Percentiles rank a stretch among this genome's conserved stretches.
Evolutionary conservation across 2,888 invertebrate species (phyloP).

Genomic region (Heteromyza rotundicornis): DNA sequence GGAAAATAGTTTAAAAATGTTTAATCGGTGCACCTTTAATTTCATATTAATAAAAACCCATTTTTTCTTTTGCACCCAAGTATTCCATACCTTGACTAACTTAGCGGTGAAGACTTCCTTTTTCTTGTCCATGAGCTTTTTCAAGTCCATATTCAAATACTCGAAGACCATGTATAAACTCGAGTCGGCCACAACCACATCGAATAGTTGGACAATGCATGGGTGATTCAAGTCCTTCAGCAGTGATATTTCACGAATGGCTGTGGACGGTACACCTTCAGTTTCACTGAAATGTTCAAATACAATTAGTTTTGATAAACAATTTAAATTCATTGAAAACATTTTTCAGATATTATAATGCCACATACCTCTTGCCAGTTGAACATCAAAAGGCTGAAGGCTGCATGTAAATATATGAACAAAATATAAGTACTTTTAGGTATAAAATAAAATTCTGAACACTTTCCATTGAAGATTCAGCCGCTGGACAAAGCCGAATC

Average conservation of each 20-base stretch:
- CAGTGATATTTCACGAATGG: constrained; percentile 93
- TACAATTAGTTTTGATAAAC: background rate
- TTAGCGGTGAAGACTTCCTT: constrained; percentile 69
- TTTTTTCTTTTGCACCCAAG: too few species aligned
- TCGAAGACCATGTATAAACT: constrained; percentile 94
- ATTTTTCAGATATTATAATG: background rate
- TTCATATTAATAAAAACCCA: too few species aligned
- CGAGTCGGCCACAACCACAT: constrained; percentile 84
- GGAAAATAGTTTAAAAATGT: constrained; percentile 17
- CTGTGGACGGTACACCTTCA: constrained; percentile 97
- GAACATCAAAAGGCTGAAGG: too few species aligned
- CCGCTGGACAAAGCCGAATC: constrained; percentile 72
- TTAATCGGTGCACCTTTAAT: background rate
- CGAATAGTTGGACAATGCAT: constrained; percentile 86
- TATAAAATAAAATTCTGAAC: too few species aligned
- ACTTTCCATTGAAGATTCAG: too few species aligned
- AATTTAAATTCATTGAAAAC: background rate
- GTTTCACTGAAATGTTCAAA: constrained; percentile 72
- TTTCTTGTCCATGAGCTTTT: constrained; percentile 81
- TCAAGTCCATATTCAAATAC: constrained; percentile 91
- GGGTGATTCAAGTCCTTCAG: constrained; percentile 89
- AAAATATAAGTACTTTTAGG: background rate
- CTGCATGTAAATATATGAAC: background rate
- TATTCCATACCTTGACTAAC: constrained; percentile 77
- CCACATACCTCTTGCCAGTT: too few species aligned